A percentile compares a stretch with the other conserved stretches of the same genome.
phyloP scores from a whole-genome alignment of 2,113 vertebrate genomes.

The Eupsittula cactorum region DNA sequence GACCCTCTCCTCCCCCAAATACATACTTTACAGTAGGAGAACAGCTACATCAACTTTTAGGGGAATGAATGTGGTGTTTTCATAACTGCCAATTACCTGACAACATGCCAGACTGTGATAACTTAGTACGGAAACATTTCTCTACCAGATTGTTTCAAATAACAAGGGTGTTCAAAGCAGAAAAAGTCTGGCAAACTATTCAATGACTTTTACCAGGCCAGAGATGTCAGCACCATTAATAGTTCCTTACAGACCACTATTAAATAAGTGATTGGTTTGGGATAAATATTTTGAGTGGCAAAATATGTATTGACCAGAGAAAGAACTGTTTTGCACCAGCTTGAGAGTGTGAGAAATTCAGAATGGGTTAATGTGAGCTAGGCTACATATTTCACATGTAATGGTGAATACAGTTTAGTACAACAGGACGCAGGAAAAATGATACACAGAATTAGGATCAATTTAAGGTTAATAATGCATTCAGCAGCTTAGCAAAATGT shows the following conservation, averaged over 20 bases:
- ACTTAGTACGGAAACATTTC: neutral
- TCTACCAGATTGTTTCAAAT: neutral
- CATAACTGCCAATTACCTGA: neutral
- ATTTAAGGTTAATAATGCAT: constrained; percentile 36
- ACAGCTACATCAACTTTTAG: neutral
- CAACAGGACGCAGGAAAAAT: neutral
- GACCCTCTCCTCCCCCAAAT: neutral
- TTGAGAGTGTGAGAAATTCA: neutral
- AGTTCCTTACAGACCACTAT: neutral
- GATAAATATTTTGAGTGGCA: neutral
- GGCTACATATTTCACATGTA: neutral
- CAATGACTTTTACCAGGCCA: neutral
- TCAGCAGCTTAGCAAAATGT: constrained; percentile 26
- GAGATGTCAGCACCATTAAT: neutral
- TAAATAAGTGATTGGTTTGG: neutral
- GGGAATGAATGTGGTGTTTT: neutral
- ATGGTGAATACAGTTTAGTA: neutral
- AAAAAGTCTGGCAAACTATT: neutral
- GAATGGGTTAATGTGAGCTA: neutral
- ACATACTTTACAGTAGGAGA: neutral
- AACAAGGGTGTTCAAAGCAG: neutral
- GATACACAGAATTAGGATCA: neutral
- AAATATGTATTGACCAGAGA: neutral
- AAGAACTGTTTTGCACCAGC: neutral
- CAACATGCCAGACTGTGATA: neutral